Conservation (phyloP, 2,113 vertebrate species). For the Rhegmatorhina hoffmannsi region DNA sequence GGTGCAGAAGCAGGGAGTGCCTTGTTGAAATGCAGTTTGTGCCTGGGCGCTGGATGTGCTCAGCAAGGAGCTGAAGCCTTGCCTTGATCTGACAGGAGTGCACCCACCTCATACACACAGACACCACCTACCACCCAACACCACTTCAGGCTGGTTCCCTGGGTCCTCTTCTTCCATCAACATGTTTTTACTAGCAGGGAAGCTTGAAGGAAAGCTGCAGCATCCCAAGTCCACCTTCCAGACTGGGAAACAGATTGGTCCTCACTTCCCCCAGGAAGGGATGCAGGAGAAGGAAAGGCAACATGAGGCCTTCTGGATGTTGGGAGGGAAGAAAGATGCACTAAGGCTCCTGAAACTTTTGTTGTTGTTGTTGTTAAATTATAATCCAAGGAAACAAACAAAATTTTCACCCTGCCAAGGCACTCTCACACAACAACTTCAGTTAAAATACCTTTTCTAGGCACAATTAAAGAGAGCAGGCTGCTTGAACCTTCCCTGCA, state of each 20-base stretch:
- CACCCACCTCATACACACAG: neutral
- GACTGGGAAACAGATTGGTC: neutral
- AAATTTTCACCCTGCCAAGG: neutral
- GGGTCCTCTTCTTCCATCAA: neutral
- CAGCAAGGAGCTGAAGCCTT: neutral
- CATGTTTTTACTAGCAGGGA: neutral
- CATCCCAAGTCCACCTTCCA: neutral
- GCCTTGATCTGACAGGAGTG: neutral
- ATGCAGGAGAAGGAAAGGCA: neutral
- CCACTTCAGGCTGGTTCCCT: neutral
- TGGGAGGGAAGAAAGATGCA: neutral
- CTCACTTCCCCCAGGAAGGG: neutral
- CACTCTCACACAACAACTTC: neutral
- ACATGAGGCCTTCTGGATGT: neutral
- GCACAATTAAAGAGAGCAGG: neutral
- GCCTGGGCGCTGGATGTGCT: neutral
- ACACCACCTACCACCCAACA: neutral
- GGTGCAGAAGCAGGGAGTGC: neutral
- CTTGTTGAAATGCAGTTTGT: neutral
- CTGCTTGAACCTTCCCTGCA: neutral
- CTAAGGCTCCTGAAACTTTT: neutral
- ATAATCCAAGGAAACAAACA: neutral
- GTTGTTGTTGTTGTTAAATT: neutral
- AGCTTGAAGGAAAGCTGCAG: neutral
- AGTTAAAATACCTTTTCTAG: conserved; percentile 19